Evolutionary conservation across 2,797 vertebrate species (phyloP), one percentile per base, ranked within the genome.

Genomic region (Myiotriccus ornatus): DNA sequence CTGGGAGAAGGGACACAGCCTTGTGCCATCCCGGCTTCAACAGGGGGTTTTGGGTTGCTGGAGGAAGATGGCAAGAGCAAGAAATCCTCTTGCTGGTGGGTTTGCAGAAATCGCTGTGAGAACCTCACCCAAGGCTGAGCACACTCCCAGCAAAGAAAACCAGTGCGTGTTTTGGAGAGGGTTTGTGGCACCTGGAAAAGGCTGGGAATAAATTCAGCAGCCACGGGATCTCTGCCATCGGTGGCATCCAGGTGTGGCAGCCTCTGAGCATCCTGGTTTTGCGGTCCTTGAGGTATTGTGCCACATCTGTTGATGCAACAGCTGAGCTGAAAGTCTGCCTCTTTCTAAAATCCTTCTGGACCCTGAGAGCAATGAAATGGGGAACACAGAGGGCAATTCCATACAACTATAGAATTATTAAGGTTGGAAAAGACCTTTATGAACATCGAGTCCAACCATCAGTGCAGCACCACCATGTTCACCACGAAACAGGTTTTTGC

Each of bases 211-310:
- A 77, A 56, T 25, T 28, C 46, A 80, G 37, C 9, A 6, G 22
- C 39, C 46, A 17, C 0, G 0, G 32, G n/a, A 12, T 8, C 25
- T 74, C 64, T n/a, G n/a, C 2, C 2, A 47, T 12, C 8, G 9
- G 11, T 12, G n/a, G 14, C 23, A 68, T 62, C 28, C 56, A 75
- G n/a, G 15, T 35, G 65, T 41, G 64, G 43, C n/a, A 62, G 6
- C 37, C 25, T 71, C 62, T 39, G 43, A 70, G 49, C 32, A 68
- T 23, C 62, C 30, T 6, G 1, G 4, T 4, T 22, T 4, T 62
- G 12, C 3, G 13, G 14, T 63, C 37, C 44, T 46, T 1, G 0
- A n/a, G 19, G 12, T 41, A 25, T 25, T 0, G 0, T 46, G 37
- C 6, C 2, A 1, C 27, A 57, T 23, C 27, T 44, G 46, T 14